phyloP scores from a whole-genome alignment of 2,113 vertebrate species.

The Athene noctua region DNA sequence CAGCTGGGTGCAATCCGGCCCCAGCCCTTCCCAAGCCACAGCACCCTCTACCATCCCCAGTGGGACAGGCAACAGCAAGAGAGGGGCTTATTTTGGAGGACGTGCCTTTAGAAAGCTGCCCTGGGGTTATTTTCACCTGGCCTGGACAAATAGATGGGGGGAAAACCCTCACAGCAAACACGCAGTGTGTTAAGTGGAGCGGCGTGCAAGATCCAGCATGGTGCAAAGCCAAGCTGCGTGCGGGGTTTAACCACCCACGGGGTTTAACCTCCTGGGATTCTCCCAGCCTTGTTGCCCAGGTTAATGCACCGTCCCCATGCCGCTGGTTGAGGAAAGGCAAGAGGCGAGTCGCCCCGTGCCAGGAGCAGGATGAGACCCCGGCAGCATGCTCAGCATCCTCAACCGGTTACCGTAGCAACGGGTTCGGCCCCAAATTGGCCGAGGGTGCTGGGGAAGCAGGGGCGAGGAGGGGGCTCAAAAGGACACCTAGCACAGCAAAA shows the following conservation, averaged over 20 bases:
- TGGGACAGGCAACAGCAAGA: background rate
- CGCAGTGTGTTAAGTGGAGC: accelerated
- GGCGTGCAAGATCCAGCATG: accelerated
- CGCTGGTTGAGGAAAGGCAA: background rate
- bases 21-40: background rate
- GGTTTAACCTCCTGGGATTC: background rate
- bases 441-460: background rate
- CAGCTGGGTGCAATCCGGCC: background rate
- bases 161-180: accelerated
- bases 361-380: background rate
- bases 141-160: accelerated
- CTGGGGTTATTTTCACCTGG: background rate
- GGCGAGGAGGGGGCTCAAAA: background rate
- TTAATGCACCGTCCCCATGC: accelerated
- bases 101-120: background rate
- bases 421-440: background rate
- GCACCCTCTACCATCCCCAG: background rate
- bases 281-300: accelerated
- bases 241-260: accelerated
- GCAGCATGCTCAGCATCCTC: slow-evolving; percentile 29
- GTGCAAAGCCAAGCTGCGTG: background rate
- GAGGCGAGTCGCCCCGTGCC: accelerated
- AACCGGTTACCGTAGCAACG: background rate
- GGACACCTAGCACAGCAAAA: background rate
- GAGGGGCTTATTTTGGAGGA: background rate